Conservation (phyloP, 2,797 vertebrate species). For the Linurgus olivaceus region DNA sequence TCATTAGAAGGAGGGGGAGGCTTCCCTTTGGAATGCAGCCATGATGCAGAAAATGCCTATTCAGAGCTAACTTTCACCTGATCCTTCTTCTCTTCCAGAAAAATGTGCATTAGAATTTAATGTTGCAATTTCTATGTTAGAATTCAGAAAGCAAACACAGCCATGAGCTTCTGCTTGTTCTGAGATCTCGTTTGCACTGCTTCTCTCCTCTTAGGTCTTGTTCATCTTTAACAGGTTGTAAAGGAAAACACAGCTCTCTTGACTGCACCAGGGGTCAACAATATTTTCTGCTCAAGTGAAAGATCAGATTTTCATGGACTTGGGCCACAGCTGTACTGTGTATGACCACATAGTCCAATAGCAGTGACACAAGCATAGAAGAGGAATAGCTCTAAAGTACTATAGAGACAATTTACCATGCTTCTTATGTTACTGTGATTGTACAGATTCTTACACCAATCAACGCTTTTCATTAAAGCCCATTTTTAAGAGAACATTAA, state of each 20-base stretch:
- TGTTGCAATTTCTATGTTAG: not conserved
- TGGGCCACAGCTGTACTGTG: not conserved
- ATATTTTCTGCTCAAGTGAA: not conserved
- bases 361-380: not conserved
- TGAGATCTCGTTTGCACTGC: fast-evolving
- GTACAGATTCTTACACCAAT: not conserved
- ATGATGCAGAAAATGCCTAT: not conserved
- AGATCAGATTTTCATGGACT: not conserved
- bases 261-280: not conserved
- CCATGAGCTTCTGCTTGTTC: not conserved
- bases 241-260: not conserved
- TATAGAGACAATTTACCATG: not conserved
- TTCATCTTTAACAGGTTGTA: not conserved
- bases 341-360: not conserved
- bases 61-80: not conserved
- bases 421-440: not conserved
- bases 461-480: not conserved
- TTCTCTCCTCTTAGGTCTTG: not conserved
- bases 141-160: slow-evolving; percentile 23
- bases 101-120: not conserved
- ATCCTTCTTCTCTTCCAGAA: not conserved
- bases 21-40: not conserved
- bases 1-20: not conserved
- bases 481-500: not conserved
- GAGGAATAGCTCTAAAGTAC: not conserved